Conservation (phyloP, 2,113 vertebrate species). For the Microtus montanus region DNA sequence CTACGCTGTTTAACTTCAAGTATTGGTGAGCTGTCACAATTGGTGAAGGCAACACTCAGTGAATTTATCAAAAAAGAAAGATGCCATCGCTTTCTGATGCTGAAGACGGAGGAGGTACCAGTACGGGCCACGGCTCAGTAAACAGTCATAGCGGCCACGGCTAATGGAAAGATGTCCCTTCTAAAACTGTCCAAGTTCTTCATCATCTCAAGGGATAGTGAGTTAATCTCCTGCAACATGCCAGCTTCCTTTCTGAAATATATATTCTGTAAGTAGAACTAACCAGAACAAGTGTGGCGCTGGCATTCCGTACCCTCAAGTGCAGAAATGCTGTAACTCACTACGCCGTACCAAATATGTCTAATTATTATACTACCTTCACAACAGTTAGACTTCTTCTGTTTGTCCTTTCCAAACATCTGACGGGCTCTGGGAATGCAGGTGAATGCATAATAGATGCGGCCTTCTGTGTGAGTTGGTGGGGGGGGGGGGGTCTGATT, state of each 20-base stretch:
- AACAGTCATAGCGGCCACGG: background rate
- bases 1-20: background rate
- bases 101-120: background rate
- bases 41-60: background rate
- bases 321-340: slow-evolving; percentile 35
- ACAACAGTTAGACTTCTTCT: slow-evolving; percentile 25
- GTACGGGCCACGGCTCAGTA: background rate
- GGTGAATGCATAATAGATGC: slow-evolving; percentile 39
- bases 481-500: slow-evolving; percentile 3
- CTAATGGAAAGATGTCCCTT: background rate
- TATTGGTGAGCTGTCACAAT: background rate
- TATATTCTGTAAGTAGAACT: slow-evolving; percentile 46
- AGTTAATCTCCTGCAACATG: slow-evolving; percentile 21
- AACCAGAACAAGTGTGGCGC: background rate
- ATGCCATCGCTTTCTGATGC: background rate
- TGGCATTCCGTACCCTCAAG: slow-evolving; percentile 2
- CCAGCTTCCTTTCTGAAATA: slow-evolving; percentile 23
- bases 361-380: background rate
- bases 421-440: slow-evolving; percentile 47
- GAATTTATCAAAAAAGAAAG: background rate
- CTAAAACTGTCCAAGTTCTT: slow-evolving; percentile 29
- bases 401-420: slow-evolving; percentile 37
- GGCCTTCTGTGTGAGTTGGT: slow-evolving; percentile 38
- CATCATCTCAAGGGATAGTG: slow-evolving; percentile 32
- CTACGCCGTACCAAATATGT: background rate